Conservation (phyloP, 2,113 vertebrate species). For the Paralichthys olivaceus region DNA sequence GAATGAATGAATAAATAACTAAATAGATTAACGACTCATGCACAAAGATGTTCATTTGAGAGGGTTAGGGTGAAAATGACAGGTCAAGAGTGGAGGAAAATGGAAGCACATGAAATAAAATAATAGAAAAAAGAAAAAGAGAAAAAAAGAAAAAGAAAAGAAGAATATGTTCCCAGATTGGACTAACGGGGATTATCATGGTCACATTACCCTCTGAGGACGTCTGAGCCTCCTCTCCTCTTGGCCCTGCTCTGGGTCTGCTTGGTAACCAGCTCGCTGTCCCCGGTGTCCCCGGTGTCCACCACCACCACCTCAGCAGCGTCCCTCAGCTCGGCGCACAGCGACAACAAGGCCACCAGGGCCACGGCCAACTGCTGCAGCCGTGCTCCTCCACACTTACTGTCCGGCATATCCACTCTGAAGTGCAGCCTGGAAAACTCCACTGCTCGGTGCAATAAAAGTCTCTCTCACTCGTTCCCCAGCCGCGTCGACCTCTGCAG, state of each 20-base stretch:
- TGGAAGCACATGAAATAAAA: not conserved
- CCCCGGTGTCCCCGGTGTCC: constrained; percentile 54
- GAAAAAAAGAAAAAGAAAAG: not conserved
- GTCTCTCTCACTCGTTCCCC: constrained; percentile 25
- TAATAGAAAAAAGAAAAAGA: not conserved
- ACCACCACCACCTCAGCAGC: constrained; percentile 54
- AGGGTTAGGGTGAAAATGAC: not conserved
- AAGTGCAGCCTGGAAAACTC: constrained; percentile 28
- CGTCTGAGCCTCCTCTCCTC: constrained; percentile 90
- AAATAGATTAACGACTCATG: not conserved
- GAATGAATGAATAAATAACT: not conserved
- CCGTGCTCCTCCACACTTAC: constrained; percentile 80
- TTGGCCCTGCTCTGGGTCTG: constrained; percentile 87
- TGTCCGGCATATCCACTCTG: constrained; percentile 74
- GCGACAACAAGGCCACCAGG: constrained; percentile 83
- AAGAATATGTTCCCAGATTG: not conserved
- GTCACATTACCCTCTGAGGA: constrained; percentile 91
- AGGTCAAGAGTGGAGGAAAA: too few species aligned
- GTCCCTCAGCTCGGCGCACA: constrained; percentile 75
- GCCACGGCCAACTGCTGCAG: constrained; percentile 87
- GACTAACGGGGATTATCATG: not conserved
- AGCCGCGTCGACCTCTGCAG: constrained; percentile 54
- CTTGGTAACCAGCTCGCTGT: constrained; percentile 73
- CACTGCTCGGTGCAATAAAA: constrained; percentile 42
- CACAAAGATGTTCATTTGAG: constrained; percentile 4